Evolutionary conservation across 2,797 vertebrate species (phyloP).

Genomic region (Neosilurus mollespiculum): DNA sequence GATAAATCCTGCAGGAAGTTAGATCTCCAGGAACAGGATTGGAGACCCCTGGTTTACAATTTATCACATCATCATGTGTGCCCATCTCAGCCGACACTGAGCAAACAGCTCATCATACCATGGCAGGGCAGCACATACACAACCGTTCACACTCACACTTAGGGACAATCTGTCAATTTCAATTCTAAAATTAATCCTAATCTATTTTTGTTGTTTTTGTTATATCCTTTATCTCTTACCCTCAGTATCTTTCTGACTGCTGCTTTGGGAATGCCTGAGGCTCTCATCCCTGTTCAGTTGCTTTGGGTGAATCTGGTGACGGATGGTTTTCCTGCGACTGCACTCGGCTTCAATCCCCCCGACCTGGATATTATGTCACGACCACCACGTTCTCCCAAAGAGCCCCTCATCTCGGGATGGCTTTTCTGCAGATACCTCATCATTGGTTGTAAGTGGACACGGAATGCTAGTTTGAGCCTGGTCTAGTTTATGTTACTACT

Average conservation of each 20-base stretch:
- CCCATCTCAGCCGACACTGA: too few species aligned
- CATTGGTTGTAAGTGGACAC: conserved; percentile 73
- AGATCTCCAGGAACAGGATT: too few species aligned
- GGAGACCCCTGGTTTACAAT: too few species aligned
- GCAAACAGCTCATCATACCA: too few species aligned
- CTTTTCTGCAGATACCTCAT: conserved; percentile 81
- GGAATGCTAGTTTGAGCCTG: not conserved
- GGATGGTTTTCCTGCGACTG: conserved; percentile 77
- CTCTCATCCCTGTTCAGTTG: conserved; percentile 77
- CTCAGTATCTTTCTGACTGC: conserved; percentile 78
- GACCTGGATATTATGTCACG: conserved; percentile 80
- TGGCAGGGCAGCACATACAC: too few species aligned
- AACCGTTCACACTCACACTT: too few species aligned
- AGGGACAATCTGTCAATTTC: not conserved
- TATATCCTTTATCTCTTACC: conserved; percentile 3
- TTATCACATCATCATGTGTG: too few species aligned
- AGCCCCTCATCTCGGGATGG: conserved; percentile 79
- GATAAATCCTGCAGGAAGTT: too few species aligned
- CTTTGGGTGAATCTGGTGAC: conserved; percentile 81
- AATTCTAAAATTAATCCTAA: not conserved
- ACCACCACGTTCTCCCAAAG: conserved; percentile 74
- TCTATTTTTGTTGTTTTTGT: not conserved
- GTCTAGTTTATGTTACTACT: not conserved
- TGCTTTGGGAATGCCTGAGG: conserved; percentile 80
- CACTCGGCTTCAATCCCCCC: conserved; percentile 78